Evolutionary conservation across 2,797 vertebrate genomes (phyloP), one percentile per base, ranked within the genome.

Genomic region (Aphelocoma californica): DNA sequence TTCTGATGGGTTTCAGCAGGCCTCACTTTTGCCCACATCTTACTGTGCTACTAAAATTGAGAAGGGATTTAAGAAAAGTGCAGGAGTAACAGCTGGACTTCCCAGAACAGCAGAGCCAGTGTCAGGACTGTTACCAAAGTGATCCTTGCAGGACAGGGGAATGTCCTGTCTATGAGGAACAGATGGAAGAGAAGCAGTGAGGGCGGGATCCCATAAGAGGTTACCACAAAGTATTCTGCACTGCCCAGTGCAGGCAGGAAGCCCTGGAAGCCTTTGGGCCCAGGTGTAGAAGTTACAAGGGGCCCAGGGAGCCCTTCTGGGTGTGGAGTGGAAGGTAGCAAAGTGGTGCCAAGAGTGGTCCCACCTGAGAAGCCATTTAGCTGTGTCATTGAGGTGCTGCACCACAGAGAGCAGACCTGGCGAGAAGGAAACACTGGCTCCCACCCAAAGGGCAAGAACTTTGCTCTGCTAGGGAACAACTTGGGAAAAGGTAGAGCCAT

Each of bases 341-440:
- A 40, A 12, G 6, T 0, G 0, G 11, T 10, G 9, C 54, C 42
- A 67, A 54, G 18, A 31, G 31, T 28, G 8, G 4, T 48, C 13
- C 47, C 54, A 57, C 18, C 31, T 17, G 36, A 65, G 58, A 65
- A 62, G 62, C 23, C 36, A 7, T 44, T 47, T 9, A 42, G 29
- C 18, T 0, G 0, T 5, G 42, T 20, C 57, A 56, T 8, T 21
- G 53, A 57, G 12, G 21, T 2, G 21, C 34, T 66, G 53, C 23
- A 26, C 9, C 64, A 25, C 14, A 10, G 26, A 4, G 18, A 87
- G 65, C 12, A 67, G 40, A 45, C 18, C 17, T 12, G 19, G 3
- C 4, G 38, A 24, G 57, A 69, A 71, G 19, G 29, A 53, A 71
- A 66, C 8, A 9, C 12, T 2, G 1, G 16, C 26, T 65, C 44